Base-by-base conservation (phyloP, 2,888 invertebrate genomes). In the Diogma glabrata region DNA sequence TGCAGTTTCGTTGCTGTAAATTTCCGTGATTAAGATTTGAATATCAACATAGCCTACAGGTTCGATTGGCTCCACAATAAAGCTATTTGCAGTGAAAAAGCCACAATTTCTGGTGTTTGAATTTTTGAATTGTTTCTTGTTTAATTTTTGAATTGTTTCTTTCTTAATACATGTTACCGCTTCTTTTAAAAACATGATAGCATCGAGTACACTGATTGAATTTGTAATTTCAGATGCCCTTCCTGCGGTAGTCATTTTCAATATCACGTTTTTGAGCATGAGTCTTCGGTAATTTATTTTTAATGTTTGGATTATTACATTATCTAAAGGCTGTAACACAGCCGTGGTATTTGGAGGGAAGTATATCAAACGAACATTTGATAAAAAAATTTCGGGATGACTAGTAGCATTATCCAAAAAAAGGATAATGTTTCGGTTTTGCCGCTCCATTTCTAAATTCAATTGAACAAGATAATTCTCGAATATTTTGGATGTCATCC, bases 401-500 rank as follows among this genome's bases (percentile, higher is more conserved):
- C 14, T 14, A 6, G 33, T 14, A 5, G 33, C 33, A 33, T 33
- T 33, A 10, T 33, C 47, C 26, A 47, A 26, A 26, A 47, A 26
- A 10, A 26, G 17, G 6, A 47, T 9, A 47, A 26, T 28, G 10
- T 47, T 2, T 2, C 26, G 47, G 12, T 47, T 47, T 47, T 47
- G 14, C 14, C 17, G 23, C 9, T 24, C 10, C 47, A 47, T 47
- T 47, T 26, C 9, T 10, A 16, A 16, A 17, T 47, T 47, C 12
- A 26, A 26, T 7, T 26, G 16, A 7, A 47, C 26, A 9, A 47
- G 14, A 9, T 2, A 47, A 20, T 47, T n/a, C n/a, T n/a, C n/a
- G n/a, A n/a, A n/a, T n/a, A n/a, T n/a, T 26, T 26, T 26, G 24
- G 26, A 28, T 28, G 47, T 47, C 47, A 47, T 47, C 47, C 26